Percentiles rank a stretch among this genome's conserved stretches.
Evolutionary conservation across 2,113 vertebrate genomes (phyloP).

Genomic region (Strigops habroptila): DNA sequence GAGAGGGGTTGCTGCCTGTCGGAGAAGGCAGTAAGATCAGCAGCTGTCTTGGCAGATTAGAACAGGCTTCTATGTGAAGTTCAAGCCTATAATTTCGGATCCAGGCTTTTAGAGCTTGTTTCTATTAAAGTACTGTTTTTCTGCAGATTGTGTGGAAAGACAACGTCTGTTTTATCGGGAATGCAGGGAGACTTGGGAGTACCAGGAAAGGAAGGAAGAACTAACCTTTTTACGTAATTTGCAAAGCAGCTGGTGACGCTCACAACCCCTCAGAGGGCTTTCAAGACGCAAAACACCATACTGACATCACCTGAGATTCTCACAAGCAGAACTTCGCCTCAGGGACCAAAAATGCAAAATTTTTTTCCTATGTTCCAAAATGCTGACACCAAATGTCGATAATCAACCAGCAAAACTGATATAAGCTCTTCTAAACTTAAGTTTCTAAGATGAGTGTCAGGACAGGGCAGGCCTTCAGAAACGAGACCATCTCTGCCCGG

Average conservation of each 20-base stretch:
- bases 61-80: background rate
- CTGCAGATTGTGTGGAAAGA: background rate
- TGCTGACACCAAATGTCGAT: accelerated
- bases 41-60: slow-evolving; percentile 47
- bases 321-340: background rate
- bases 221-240: background rate
- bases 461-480: background rate
- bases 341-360: background rate
- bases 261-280: background rate
- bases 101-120: background rate
- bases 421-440: background rate
- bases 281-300: background rate
- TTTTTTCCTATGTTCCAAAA: background rate
- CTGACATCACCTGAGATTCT: background rate
- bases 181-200: background rate
- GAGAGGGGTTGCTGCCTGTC: background rate
- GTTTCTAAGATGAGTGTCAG: background rate
- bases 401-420: background rate
- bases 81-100: slow-evolving; percentile 14
- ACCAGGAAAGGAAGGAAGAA: background rate
- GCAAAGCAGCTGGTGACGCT: background rate
- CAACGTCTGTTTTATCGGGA: background rate
- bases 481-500: background rate
- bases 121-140: background rate
- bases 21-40: background rate